Conservation (phyloP, 2,888 invertebrate species). For the Periphyllus acericola region DNA sequence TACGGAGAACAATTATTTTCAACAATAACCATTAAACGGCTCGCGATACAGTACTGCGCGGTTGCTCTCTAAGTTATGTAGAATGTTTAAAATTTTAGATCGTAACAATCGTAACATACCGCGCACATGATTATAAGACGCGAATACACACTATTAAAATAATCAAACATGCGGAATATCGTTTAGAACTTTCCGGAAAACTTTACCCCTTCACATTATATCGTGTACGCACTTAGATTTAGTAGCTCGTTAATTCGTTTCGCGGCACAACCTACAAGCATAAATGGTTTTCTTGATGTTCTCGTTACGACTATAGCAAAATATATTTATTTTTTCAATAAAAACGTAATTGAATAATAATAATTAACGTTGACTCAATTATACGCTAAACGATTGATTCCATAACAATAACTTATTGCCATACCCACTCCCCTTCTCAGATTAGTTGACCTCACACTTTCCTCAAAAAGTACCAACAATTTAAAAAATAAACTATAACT, state of each 20-base stretch:
- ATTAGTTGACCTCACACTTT: no score
- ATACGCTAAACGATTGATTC: no score
- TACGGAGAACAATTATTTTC: background rate
- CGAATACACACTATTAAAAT: background rate
- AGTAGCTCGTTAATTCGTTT: background rate
- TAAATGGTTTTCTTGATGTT: no score
- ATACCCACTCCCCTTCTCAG: no score
- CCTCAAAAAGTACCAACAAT: no score
- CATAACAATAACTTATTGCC: no score
- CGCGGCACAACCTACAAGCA: no score
- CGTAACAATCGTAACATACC: background rate
- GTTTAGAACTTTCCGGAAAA: background rate
- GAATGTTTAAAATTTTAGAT: background rate
- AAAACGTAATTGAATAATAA: no score
- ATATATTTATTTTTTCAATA: no score
- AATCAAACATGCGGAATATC: background rate
- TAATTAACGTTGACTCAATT: no score
- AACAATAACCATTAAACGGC: background rate
- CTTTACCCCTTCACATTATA: background rate
- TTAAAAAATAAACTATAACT: no score
- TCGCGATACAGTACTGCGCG: background rate
- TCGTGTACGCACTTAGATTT: background rate
- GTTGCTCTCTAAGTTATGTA: background rate
- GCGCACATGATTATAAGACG: background rate
- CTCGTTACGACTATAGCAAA: no score